phyloP scores from a whole-genome alignment of 1,140 invertebrate species.

The Pachypsylla venusta region DNA sequence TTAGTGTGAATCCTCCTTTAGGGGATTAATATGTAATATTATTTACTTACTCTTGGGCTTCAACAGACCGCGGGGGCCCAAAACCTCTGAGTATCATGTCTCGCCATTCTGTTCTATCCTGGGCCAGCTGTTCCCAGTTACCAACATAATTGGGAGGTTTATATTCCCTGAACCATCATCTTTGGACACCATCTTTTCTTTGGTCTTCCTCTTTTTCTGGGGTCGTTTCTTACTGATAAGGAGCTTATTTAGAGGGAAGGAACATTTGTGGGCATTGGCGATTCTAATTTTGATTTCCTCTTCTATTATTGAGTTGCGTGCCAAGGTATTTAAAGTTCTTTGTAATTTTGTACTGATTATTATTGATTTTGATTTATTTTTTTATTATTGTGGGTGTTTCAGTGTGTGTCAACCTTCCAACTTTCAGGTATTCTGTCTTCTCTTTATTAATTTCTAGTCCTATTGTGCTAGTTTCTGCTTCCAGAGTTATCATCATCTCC shows the following conservation, averaged over 20 bases:
- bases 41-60: too few relatives aligned
- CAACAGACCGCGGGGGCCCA: too few relatives aligned
- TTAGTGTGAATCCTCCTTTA: too few relatives aligned
- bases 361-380: too few relatives aligned
- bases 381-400: constrained; percentile 3
- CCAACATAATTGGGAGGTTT: too few relatives aligned
- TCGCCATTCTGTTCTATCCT: too few relatives aligned
- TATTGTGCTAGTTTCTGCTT: background rate
- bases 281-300: constrained; percentile 32
- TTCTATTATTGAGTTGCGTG: constrained; percentile 10
- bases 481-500: background rate
- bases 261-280: constrained; percentile 35
- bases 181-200: too few relatives aligned
- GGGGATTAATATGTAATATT: too few relatives aligned
- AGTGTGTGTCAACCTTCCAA: background rate
- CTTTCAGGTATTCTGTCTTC: constrained; percentile 4
- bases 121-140: too few relatives aligned
- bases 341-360: background rate
- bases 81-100: too few relatives aligned
- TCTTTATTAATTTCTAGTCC: constrained; percentile 11
- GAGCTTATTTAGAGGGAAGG: background rate
- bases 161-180: too few relatives aligned
- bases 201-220: too few relatives aligned
- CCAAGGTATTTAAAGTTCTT: background rate
- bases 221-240: background rate